A percentile compares a stretch with the other conserved stretches of the same genome.
These are phyloP conservation scores for Herpetotheres cachinnans DNA, from an alignment of 2,113 vertebrate genomes.

Conservation along the genomic window DNA sequence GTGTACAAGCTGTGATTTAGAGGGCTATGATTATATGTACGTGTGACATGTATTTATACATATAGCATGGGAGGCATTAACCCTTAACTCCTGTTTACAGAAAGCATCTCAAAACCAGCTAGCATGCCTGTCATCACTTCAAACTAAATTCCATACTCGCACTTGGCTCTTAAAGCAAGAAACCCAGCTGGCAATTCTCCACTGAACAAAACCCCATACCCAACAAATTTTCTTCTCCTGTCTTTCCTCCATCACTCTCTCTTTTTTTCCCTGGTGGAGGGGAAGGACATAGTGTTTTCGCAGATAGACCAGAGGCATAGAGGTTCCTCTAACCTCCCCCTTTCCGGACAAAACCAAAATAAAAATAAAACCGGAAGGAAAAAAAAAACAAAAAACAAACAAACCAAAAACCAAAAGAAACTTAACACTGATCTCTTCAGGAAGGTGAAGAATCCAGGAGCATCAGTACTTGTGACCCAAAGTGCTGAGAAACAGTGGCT, in stretches of 20 bases:
- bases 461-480: slow-evolving; percentile 24
- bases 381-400: neutral
- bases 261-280: neutral
- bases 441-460: slow-evolving; percentile 40
- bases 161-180: slow-evolving; percentile 49
- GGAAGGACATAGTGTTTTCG: neutral
- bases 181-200: slow-evolving; percentile 52
- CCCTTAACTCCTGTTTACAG: slow-evolving; percentile 65
- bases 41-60: slow-evolving; percentile 22
- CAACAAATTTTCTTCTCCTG: slow-evolving; percentile 36
- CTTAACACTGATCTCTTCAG: slow-evolving; percentile 54
- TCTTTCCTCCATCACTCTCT: neutral
- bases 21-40: neutral
- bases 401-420: neutral
- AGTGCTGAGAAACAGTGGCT: slow-evolving; percentile 25
- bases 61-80: slow-evolving; percentile 48
- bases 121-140: slow-evolving; percentile 60
- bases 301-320: neutral
- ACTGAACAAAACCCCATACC: slow-evolving; percentile 45
- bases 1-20: neutral
- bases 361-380: neutral
- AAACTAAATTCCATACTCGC: slow-evolving; percentile 64
- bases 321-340: neutral
- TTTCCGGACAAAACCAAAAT: neutral
- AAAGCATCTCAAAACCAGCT: slow-evolving; percentile 60